Conservation (phyloP, 2,888 invertebrate species). For the Eilema caniola region DNA sequence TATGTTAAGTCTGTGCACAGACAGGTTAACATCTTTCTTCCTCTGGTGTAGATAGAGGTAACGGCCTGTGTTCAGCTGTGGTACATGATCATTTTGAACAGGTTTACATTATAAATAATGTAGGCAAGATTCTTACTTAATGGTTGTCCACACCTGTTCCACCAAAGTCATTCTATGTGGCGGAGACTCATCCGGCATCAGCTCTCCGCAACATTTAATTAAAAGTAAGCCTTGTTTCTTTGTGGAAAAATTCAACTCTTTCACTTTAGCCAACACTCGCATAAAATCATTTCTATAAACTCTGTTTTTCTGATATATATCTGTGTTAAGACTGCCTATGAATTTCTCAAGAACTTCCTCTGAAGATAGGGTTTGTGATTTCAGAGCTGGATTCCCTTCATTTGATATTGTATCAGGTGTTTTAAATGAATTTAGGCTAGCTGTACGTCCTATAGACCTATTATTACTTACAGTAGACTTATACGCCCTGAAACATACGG, state of each 20-base stretch:
- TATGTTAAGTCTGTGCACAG: too few relatives aligned
- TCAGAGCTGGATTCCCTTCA: constrained; percentile 11
- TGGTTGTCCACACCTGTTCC: constrained; percentile 84
- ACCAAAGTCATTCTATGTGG: constrained; percentile 80
- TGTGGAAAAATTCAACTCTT: constrained; percentile 73
- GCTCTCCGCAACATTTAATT: constrained; percentile 86
- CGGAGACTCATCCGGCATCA: constrained; percentile 82
- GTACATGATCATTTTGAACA: too few relatives aligned
- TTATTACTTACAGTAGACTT: not conserved
- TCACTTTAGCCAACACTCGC: constrained; percentile 70
- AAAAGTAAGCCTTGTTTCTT: constrained; percentile 81
- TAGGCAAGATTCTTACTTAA: constrained; percentile 69
- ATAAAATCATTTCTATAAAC: constrained; percentile 80
- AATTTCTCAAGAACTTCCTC: constrained; percentile 76
- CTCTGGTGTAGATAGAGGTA: too few relatives aligned
- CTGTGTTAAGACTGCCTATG: constrained; percentile 72
- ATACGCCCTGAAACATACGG: constrained; percentile 30
- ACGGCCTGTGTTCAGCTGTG: too few relatives aligned
- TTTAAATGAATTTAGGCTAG: constrained; percentile 4
- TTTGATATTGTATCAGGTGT: constrained; percentile 3
- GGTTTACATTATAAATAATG: not conserved
- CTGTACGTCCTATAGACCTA: not conserved
- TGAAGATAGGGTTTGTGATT: constrained; percentile 38
- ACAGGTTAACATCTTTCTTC: too few relatives aligned
- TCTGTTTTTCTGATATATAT: constrained; percentile 77